phyloP scores from a whole-genome alignment of 2,797 vertebrate genomes.

The Brotula barbata region DNA sequence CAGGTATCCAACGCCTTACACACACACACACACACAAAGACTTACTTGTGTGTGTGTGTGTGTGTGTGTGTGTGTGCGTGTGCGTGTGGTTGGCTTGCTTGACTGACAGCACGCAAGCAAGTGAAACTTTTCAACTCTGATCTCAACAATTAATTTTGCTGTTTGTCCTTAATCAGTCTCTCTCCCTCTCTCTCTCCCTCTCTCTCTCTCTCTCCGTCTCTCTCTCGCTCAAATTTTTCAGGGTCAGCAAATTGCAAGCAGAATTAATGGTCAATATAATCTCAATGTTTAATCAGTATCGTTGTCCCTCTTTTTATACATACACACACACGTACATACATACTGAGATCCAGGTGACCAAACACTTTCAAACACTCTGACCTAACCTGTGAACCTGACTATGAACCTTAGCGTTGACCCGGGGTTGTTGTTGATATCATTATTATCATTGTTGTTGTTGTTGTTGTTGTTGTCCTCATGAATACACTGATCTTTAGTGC shows the following conservation, averaged over 20 bases:
- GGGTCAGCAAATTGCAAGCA: conserved; percentile 41
- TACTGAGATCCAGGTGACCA: conserved; percentile 32
- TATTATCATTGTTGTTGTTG: no score
- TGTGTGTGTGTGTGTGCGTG: background rate
- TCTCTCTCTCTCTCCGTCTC: background rate
- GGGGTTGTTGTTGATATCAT: no score
- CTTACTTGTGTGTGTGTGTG: conserved; percentile 4
- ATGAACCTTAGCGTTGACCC: conserved; percentile 10
- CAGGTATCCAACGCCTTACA: background rate
- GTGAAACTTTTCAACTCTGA: conserved; percentile 30
- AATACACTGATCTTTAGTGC: no score
- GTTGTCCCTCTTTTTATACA: background rate
- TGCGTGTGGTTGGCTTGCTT: background rate
- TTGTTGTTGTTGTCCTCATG: no score
- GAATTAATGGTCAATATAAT: conserved; percentile 18
- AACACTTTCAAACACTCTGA: background rate
- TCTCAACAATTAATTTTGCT: conserved; percentile 18
- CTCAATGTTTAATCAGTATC: background rate
- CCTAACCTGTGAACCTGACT: conserved; percentile 15
- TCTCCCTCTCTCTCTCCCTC: background rate
- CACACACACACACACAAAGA: background rate
- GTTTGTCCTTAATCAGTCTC: conserved; percentile 25
- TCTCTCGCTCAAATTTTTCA: conserved; percentile 15
- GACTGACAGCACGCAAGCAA: conserved; percentile 7
- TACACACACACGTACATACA: no score